These are phyloP conservation scores for Ciconia stormi DNA, from an alignment of 2,113 vertebrate genomes.

Conservation along the genomic window DNA sequence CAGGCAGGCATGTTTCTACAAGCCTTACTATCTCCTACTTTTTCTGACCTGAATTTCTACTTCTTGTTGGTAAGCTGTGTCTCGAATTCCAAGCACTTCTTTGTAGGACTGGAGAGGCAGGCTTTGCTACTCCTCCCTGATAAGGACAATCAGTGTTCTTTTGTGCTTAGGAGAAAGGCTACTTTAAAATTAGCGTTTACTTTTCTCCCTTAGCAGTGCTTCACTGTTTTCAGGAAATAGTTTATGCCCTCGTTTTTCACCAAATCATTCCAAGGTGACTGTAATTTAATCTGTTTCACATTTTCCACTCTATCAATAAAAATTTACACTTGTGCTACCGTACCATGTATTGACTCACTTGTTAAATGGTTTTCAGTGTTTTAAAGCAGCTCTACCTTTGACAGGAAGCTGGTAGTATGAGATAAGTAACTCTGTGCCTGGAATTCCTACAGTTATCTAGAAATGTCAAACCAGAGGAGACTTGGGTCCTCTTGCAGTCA, in stretches of 20 bases:
- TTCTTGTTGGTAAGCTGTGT: neutral
- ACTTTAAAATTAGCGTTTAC: neutral
- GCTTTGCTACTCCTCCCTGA: conserved; percentile 32
- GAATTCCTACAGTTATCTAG: neutral
- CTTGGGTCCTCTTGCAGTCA: neutral
- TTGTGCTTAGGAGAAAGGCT: neutral
- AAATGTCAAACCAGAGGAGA: neutral
- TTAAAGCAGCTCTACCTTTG: neutral
- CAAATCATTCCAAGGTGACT: neutral
- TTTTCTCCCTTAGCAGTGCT: neutral
- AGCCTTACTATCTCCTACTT: neutral
- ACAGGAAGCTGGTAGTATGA: neutral
- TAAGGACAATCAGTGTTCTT: neutral
- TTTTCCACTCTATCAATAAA: neutral
- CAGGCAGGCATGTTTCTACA: conserved; percentile 3
- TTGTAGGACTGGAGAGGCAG: neutral
- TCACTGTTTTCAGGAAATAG: neutral
- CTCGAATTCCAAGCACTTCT: neutral
- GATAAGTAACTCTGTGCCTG: neutral
- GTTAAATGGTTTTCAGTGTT: neutral
- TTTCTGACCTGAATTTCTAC: conserved; percentile 50
- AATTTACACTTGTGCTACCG: neutral
- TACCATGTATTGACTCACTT: neutral
- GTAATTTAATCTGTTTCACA: neutral
- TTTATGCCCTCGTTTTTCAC: neutral